Evolutionary conservation across 2,113 vertebrate genomes (phyloP).

Genomic region (Tupaia tana): DNA sequence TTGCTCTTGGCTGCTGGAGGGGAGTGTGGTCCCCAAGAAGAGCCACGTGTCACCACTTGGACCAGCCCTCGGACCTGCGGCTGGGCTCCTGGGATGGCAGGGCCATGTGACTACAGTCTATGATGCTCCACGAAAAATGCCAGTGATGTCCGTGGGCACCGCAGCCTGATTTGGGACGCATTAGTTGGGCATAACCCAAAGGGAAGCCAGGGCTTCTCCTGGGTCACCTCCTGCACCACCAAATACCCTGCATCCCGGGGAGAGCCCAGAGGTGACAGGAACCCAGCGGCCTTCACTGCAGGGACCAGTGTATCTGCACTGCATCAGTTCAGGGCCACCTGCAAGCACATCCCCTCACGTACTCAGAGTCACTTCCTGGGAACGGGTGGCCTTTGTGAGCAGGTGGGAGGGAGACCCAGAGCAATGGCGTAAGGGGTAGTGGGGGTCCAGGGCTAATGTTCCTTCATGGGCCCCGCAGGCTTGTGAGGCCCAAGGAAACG

Average conservation of each 20-base stretch:
- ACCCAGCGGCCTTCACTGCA: rapidly evolving
- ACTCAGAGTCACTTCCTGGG: not conserved
- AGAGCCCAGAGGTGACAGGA: not conserved
- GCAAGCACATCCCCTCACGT: not conserved
- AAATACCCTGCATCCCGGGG: not conserved
- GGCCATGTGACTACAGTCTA: not conserved
- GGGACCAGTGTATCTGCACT: not conserved
- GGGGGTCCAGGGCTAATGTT: not conserved
- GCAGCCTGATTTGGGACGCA: not conserved
- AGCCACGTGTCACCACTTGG: not conserved
- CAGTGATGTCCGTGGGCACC: not conserved
- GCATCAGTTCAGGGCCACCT: not conserved
- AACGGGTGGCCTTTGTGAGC: not conserved
- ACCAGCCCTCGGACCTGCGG: not conserved
- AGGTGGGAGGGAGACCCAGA: slow-evolving; percentile 18
- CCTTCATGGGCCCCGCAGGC: slow-evolving; percentile 1
- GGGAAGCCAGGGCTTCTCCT: not conserved
- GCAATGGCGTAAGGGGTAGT: not conserved
- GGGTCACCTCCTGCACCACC: too few relatives aligned
- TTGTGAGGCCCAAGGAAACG: slow-evolving; percentile 57
- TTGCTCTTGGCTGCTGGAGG: not conserved
- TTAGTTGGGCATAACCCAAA: not conserved
- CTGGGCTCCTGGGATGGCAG: not conserved
- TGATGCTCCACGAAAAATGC: not conserved
- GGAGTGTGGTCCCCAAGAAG: not conserved